Conservation (phyloP, 2,888 invertebrate genomes). For the Xanthorhoe spadicearia region DNA sequence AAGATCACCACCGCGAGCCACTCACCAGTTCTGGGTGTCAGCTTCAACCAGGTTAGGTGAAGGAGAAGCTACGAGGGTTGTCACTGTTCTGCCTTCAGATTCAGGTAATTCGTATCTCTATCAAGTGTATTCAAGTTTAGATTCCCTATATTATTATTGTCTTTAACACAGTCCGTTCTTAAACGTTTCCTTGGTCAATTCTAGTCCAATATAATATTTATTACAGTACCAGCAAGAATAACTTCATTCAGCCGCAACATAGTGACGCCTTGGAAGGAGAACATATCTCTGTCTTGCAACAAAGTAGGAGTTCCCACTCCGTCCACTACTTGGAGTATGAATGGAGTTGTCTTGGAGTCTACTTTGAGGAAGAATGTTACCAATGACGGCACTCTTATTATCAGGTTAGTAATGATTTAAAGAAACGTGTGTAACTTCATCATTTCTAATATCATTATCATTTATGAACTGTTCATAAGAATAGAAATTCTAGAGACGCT, state of each 20-base stretch:
- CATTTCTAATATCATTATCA: too few relatives aligned
- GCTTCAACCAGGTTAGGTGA: conserved; percentile 94
- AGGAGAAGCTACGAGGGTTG: conserved; percentile 91
- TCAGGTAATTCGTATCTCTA: too few relatives aligned
- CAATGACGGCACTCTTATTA: conserved; percentile 89
- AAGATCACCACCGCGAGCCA: conserved; percentile 88
- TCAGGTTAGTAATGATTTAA: conserved; percentile 77
- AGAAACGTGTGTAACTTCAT: too few relatives aligned
- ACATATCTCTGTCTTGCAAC: conserved; percentile 92
- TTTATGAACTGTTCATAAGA: too few relatives aligned
- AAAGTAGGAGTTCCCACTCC: conserved; percentile 93
- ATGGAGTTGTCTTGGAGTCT: conserved; percentile 89
- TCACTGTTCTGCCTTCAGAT: conserved; percentile 90
- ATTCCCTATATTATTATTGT: too few relatives aligned
- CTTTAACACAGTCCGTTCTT: too few relatives aligned
- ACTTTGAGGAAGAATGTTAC: conserved; percentile 87
- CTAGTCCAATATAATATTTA: neutral
- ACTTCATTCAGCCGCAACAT: conserved; percentile 93
- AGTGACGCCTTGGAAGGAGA: conserved; percentile 94
- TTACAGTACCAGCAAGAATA: conserved; percentile 92
- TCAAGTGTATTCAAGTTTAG: too few relatives aligned
- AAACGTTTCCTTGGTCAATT: too few relatives aligned
- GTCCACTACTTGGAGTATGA: conserved; percentile 91
- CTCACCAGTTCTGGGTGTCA: conserved; percentile 89
- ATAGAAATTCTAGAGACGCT: too few relatives aligned